phyloP scores from a whole-genome alignment of 2,113 vertebrate species.

The Plotosus lineatus region DNA sequence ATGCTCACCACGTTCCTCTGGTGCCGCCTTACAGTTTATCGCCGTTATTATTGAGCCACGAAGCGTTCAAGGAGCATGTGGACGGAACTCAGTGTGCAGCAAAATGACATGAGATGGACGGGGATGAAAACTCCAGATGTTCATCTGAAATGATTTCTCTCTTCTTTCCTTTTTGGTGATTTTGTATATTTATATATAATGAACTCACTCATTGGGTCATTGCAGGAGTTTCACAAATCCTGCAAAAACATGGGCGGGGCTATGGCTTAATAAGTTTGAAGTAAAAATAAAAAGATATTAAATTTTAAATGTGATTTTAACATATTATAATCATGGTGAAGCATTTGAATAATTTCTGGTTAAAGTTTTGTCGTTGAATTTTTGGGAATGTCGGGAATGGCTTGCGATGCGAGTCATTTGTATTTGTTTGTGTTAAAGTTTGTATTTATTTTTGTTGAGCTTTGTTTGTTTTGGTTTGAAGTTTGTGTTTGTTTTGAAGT shows the following conservation, averaged over 20 bases:
- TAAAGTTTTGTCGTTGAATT: neutral
- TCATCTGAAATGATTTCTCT: neutral
- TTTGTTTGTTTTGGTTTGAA: no score
- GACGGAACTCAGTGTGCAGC: conserved; percentile 68
- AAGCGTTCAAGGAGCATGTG: neutral
- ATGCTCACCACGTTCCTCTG: neutral
- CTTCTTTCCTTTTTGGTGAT: neutral
- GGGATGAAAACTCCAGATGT: neutral
- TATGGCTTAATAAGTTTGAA: neutral
- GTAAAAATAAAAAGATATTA: neutral
- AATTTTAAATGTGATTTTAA: neutral
- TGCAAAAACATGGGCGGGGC: neutral
- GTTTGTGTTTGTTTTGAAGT: neutral
- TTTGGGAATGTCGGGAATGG: neutral
- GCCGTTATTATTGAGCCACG: neutral
- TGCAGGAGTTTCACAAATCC: neutral
- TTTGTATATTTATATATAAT: neutral
- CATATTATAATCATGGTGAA: neutral
- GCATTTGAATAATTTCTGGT: neutral
- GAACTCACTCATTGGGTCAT: neutral
- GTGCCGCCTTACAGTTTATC: conserved; percentile 12
- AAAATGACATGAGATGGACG: no score
- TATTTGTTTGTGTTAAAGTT: neutral
- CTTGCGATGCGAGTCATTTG: neutral
- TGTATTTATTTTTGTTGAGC: neutral